phyloP scores from a whole-genome alignment of 2,888 invertebrate genomes.

The Schizaphis graminum region DNA sequence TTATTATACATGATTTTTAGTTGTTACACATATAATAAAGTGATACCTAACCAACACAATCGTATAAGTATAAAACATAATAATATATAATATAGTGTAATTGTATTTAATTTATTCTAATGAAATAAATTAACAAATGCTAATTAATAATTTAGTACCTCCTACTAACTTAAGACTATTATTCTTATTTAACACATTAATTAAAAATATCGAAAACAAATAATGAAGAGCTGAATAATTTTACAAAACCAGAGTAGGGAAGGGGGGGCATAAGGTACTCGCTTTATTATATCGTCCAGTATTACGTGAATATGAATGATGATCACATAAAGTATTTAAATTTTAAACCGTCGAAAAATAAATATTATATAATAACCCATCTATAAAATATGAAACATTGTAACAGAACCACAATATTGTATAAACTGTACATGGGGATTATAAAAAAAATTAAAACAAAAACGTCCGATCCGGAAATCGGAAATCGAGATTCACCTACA shows the following conservation, averaged over 20 bases:
- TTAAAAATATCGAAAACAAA: neutral
- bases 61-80: neutral
- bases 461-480: neutral
- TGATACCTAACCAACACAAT: neutral
- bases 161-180: neutral
- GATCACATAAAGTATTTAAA: neutral
- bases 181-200: neutral
- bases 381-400: neutral
- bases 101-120: neutral
- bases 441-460: neutral
- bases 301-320: neutral
- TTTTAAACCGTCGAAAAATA: neutral
- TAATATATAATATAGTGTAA: neutral
- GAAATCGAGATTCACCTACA: neutral
- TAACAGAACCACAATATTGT: neutral
- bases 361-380: neutral
- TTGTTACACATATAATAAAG: neutral
- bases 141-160: neutral
- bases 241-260: neutral
- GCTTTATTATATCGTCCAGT: neutral
- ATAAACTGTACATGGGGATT: neutral
- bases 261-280: too few relatives aligned
- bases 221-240: neutral
- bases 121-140: constrained; percentile 2
- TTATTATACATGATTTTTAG: neutral